phyloP scores from a whole-genome alignment of 2,113 vertebrate species.

The Syrmaticus mikado region DNA sequence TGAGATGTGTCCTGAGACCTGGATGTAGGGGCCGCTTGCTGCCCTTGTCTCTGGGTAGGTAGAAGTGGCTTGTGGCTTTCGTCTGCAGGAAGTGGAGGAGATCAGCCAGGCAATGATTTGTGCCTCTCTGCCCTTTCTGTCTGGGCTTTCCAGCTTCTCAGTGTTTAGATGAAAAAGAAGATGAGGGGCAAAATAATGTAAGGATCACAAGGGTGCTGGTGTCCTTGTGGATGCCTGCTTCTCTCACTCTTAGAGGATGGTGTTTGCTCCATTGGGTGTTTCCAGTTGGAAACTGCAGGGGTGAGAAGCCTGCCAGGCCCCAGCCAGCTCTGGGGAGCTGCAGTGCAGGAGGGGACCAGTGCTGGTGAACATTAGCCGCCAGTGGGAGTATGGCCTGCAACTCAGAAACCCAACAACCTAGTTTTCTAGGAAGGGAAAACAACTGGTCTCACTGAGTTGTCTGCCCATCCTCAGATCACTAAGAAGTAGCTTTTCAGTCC shows the following conservation, averaged over 20 bases:
- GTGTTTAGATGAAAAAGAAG: neutral
- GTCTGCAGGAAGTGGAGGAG: accelerated
- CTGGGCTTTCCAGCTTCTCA: neutral
- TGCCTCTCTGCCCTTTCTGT: conserved; percentile 15
- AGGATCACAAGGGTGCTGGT: neutral
- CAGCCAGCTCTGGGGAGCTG: neutral
- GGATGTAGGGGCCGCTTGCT: neutral
- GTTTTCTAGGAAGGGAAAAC: neutral
- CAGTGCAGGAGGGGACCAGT: neutral
- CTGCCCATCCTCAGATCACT: neutral
- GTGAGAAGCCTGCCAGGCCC: neutral
- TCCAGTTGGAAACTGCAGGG: conserved; percentile 7
- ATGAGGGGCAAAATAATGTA: neutral
- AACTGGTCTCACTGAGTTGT: neutral
- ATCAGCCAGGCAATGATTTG: neutral
- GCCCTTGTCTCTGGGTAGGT: accelerated
- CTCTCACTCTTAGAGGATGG: neutral
- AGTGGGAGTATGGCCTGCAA: accelerated
- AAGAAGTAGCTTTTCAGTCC: neutral
- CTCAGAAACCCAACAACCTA: neutral
- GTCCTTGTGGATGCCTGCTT: neutral
- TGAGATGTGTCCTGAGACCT: neutral
- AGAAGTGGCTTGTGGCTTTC: neutral
- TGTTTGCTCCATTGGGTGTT: neutral
- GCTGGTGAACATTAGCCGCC: neutral